Evolutionary conservation across 2,113 vertebrate genomes (phyloP).

Genomic region (Menidia beryllina): DNA sequence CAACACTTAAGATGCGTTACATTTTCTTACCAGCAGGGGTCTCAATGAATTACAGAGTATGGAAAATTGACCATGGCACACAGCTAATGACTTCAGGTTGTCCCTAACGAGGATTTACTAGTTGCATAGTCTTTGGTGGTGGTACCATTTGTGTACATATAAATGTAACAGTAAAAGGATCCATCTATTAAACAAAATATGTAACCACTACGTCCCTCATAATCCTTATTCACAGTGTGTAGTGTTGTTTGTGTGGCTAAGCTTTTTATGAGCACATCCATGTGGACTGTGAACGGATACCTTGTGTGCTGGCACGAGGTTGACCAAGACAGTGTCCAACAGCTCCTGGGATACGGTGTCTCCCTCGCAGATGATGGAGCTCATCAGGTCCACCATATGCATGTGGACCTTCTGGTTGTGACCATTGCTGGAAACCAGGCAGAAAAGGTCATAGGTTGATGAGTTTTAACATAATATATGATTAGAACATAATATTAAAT

Average conservation of each 20-base stretch:
- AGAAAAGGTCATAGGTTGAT: conserved; percentile 10
- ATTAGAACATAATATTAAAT: background rate
- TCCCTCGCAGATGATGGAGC: conserved; percentile 98
- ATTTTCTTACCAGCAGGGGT: conserved; percentile 71
- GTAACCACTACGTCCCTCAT: too few species aligned
- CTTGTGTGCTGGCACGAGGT: conserved; percentile 97
- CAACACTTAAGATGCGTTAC: conserved; percentile 46
- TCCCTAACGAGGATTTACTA: background rate
- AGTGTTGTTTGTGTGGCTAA: background rate
- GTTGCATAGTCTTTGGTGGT: background rate
- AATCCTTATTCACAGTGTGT: background rate
- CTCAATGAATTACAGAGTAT: conserved; percentile 71
- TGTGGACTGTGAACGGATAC: conserved; percentile 67
- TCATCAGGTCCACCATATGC: conserved; percentile 99
- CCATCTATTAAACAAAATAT: too few species aligned
- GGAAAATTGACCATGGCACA: conserved; percentile 22
- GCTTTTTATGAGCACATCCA: too few species aligned
- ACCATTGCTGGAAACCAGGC: conserved; percentile 88
- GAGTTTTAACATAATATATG: background rate
- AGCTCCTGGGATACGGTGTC: conserved; percentile 98
- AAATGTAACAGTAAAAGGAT: background rate
- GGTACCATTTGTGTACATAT: background rate
- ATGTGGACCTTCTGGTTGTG: conserved; percentile 99
- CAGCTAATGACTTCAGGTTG: conserved; percentile 6
- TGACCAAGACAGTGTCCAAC: conserved; percentile 96